Base-by-base conservation (phyloP, 35 echinoderm and acorn worm species). In the Stichopus chloronotus region DNA sequence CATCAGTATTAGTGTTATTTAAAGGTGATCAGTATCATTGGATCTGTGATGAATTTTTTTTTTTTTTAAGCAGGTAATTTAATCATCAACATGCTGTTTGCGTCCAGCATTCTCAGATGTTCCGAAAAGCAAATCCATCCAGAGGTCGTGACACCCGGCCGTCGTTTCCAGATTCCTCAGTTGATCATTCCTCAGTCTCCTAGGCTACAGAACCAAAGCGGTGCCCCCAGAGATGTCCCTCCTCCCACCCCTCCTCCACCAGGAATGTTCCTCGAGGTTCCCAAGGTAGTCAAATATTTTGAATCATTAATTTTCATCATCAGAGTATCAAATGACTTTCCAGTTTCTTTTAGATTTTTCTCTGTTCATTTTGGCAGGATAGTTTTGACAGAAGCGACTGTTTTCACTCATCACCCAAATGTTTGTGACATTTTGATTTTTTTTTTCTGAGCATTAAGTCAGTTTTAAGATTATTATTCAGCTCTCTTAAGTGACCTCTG, bases 251-350 rank as follows among this genome's bases (percentile, higher is more conserved):
- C 71, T 76, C 25, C 11, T 76, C 53, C 87, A 22, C 22, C 89
- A 25, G 65, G 89, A 16, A 91, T 69, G 6, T 76, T 76, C 56
- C 21, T 91, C 10, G 71, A 76, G 89, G 77, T 91, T 7, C 63
- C 89, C 68, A 4, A 69, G 25, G 30, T 69, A 72, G 57, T 23
- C 9, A 16, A 7, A 56, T 25, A 60, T n/a, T 7, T 17, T 9
- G 56, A 24, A 61, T 60, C 11, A 7, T 24, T 55, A 56, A 30
- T 21, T 4, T 17, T 22, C 16, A 76, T 16, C 16, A 22, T 22
- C 16, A 16, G 16, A 76, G 22, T 16, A 16, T 17, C 3, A 17
- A 76, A 76, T 22, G 16, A 1, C 30, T 43, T 43, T 43, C 30
- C 30, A 43, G 30, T 43, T 43, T 43, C 30, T 43, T 43, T 43